Conservation (phyloP, 2,797 vertebrate species). For the Amblyopsis hoosieri region DNA sequence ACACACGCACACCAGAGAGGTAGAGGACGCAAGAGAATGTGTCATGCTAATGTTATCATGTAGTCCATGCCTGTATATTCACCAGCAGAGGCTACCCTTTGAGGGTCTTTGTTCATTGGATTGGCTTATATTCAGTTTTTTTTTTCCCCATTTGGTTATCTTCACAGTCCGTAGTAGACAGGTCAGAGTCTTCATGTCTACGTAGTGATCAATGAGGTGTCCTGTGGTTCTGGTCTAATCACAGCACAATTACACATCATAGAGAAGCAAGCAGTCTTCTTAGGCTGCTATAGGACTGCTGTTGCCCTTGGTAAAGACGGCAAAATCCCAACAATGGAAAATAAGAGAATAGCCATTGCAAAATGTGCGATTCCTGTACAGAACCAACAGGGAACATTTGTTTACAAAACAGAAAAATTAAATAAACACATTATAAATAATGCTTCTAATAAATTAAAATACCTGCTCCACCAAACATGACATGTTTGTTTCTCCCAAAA, state of each 20-base stretch:
- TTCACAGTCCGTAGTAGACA: conserved; percentile 54
- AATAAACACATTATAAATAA: conserved; percentile 24
- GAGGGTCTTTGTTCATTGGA: conserved; percentile 49
- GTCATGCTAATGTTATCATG: conserved; percentile 33
- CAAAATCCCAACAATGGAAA: conserved; percentile 42
- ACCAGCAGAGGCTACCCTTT: conserved; percentile 33
- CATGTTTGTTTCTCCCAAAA: conserved; percentile 17
- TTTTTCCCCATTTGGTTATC: conserved; percentile 55
- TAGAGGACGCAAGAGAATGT: conserved; percentile 64
- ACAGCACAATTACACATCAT: conserved; percentile 41
- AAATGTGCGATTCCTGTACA: background rate
- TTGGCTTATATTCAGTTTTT: conserved; percentile 27
- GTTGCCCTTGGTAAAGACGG: conserved; percentile 21
- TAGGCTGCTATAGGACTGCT: conserved; percentile 35
- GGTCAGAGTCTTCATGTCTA: conserved; percentile 42
- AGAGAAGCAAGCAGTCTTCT: conserved; percentile 32
- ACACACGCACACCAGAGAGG: conserved; percentile 59
- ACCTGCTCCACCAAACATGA: conserved; percentile 37
- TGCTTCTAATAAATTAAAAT: background rate
- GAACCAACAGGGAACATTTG: background rate
- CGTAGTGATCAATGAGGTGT: conserved; percentile 38
- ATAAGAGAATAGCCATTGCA: conserved; percentile 17
- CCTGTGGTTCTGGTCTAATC: conserved; percentile 31
- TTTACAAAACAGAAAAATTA: conserved; percentile 4
- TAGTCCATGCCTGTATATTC: conserved; percentile 60